These are phyloP conservation scores for Nomada flava DNA, from an alignment of 2,888 invertebrate species.

Conservation along the genomic window DNA sequence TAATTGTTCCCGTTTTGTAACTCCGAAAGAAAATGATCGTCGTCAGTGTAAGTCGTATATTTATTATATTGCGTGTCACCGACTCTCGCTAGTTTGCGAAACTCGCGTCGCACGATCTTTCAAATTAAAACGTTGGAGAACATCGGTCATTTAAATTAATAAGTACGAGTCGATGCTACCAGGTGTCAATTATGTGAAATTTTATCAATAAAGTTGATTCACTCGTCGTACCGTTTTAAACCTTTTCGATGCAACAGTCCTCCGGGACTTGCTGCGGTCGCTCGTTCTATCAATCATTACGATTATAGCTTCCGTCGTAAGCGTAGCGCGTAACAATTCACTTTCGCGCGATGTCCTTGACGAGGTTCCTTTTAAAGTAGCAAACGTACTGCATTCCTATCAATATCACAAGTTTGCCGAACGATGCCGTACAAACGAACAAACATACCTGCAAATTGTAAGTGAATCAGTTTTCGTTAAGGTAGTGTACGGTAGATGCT, in stretches of 20 bases:
- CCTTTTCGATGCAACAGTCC: conserved; percentile 21
- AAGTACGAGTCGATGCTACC: conserved; percentile 40
- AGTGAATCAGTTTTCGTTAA: background rate
- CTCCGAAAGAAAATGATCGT: conserved; percentile 11
- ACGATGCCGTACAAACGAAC: background rate
- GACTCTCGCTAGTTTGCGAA: background rate
- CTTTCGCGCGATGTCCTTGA: background rate
- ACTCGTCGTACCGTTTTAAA: conserved; percentile 32
- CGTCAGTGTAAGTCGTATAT: background rate
- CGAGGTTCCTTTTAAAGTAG: background rate
- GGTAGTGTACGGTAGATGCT: conserved; percentile 5
- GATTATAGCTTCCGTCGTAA: too few relatives aligned
- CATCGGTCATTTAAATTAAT: conserved; percentile 19
- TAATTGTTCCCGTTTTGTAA: conserved; percentile 13
- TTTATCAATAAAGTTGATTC: conserved; percentile 53
- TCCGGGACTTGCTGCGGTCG: background rate
- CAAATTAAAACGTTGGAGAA: conserved; percentile 15
- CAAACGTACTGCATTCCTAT: background rate
- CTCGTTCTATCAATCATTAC: background rate
- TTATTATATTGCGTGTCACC: background rate
- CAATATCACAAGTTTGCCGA: background rate
- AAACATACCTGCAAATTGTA: background rate
- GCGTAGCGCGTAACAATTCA: too few relatives aligned
- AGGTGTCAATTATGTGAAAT: conserved; percentile 49
- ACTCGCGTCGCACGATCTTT: background rate